Conservation (phyloP, 2,888 invertebrate species). For the Mechanitis messenoides region DNA sequence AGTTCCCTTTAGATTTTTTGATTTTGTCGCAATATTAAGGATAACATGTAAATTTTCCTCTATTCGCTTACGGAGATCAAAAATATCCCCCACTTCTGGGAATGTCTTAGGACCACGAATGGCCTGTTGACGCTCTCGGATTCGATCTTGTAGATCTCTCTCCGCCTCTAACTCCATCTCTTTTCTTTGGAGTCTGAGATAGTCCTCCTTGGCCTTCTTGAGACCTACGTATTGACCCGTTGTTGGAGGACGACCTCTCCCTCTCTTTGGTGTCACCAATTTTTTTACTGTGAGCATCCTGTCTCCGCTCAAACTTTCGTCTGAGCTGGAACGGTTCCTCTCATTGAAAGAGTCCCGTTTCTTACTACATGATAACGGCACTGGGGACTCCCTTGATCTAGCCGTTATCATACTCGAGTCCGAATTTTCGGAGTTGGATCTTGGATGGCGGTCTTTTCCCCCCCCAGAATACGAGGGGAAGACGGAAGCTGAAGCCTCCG, state of each 20-base stretch:
- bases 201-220: not conserved
- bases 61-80: not conserved
- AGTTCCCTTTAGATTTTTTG: conserved; percentile 6
- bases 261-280: not conserved
- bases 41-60: not conserved
- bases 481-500: conserved; percentile 8
- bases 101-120: too few relatives aligned
- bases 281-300: too few relatives aligned
- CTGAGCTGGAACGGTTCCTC: too few relatives aligned
- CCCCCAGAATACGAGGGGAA: conserved; percentile 12
- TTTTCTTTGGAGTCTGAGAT: too few relatives aligned
- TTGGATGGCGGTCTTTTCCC: not conserved
- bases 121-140: not conserved
- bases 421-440: not conserved
- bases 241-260: not conserved
- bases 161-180: not conserved
- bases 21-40: not conserved
- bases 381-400: not conserved
- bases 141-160: not conserved
- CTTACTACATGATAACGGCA: not conserved
- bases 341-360: too few relatives aligned
- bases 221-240: not conserved
- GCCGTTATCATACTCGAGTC: not conserved
- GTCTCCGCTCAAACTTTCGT: too few relatives aligned
- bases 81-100: not conserved